These are phyloP conservation scores for Leptopterna dolabrata DNA, from an alignment of 2,888 invertebrate species.

Conservation along the genomic window DNA sequence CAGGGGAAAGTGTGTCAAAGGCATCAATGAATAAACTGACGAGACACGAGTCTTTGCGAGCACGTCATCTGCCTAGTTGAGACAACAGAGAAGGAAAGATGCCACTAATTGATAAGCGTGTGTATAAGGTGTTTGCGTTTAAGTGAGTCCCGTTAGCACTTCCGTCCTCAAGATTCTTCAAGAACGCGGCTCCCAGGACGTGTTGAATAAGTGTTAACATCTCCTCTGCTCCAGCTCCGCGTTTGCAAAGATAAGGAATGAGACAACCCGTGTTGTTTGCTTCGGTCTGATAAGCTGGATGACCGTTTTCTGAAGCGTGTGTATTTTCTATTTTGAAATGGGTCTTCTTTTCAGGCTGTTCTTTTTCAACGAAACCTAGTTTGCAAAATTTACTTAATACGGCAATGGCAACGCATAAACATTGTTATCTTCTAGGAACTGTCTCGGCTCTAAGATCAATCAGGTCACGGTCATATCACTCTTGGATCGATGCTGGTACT, in stretches of 20 bases:
- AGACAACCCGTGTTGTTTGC: background rate
- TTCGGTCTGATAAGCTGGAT: background rate
- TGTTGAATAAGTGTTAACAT: slow-evolving; percentile 7
- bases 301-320: background rate
- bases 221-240: background rate
- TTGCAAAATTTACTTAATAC: background rate
- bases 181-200: background rate
- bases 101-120: background rate
- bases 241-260: background rate
- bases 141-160: background rate
- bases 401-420: background rate
- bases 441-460: too few relatives aligned
- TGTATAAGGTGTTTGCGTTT: background rate
- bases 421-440: background rate
- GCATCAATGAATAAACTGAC: background rate
- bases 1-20: background rate
- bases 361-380: background rate
- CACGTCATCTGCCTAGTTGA: background rate
- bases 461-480: too few relatives aligned
- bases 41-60: background rate
- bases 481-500: too few relatives aligned
- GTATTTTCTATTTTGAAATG: background rate
- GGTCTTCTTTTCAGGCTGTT: background rate
- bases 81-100: background rate
- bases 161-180: background rate